phyloP scores from a whole-genome alignment of 2,113 vertebrate species.

The Upupa epops region DNA sequence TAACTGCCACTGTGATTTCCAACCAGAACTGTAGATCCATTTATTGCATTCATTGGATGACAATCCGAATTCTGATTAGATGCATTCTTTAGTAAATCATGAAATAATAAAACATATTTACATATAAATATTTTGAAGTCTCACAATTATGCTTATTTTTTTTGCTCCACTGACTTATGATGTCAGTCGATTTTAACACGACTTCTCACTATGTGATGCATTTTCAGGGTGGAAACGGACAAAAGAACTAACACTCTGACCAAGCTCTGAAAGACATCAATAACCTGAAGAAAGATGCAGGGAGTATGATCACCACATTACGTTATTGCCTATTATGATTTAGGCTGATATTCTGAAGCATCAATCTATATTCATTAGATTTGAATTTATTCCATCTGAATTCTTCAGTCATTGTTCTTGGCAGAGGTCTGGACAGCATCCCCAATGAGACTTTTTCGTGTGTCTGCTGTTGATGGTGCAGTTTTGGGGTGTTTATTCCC shows the following conservation, averaged over 20 bases:
- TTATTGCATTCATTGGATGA: neutral
- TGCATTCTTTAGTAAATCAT: neutral
- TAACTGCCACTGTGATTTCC: neutral
- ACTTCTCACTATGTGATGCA: neutral
- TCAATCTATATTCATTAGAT: neutral
- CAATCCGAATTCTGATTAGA: neutral
- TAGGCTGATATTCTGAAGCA: neutral
- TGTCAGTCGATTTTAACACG: neutral
- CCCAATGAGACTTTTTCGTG: neutral
- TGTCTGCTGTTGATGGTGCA: neutral
- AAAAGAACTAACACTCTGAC: neutral
- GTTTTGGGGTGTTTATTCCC: neutral
- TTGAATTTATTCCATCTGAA: neutral
- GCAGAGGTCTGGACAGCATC: neutral
- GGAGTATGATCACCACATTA: accelerated
- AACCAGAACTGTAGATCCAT: neutral
- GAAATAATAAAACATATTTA: neutral
- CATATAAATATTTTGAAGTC: neutral
- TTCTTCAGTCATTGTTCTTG: neutral
- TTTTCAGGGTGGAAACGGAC: neutral
- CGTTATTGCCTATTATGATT: neutral
- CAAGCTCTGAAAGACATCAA: neutral
- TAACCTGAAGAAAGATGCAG: neutral
- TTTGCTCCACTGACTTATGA: neutral
- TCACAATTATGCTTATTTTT: neutral